A percentile compares a stretch with the other conserved stretches of the same genome.
phyloP scores from a whole-genome alignment of 1,140 invertebrate genomes.

The Kradibia gibbosae region DNA sequence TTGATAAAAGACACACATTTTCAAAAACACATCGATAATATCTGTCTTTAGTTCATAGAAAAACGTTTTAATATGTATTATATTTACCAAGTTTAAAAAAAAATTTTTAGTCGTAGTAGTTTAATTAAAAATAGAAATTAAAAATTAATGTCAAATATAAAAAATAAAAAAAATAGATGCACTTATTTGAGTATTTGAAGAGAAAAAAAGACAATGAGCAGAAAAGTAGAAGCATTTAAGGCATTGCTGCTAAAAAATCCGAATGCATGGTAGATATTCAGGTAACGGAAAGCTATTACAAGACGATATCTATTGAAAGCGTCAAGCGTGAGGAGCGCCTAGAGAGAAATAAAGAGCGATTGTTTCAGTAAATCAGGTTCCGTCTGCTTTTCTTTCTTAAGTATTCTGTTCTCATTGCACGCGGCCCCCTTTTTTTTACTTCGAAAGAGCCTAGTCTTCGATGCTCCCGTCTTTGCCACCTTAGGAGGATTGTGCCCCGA shows the following conservation, averaged over 20 bases:
- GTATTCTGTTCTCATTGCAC: constrained; percentile 21
- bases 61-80: too few relatives aligned
- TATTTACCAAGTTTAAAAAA: neutral
- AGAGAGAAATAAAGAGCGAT: constrained; percentile 74
- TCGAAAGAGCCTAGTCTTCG: constrained; percentile 16
- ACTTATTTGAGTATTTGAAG: neutral
- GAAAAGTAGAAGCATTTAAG: neutral
- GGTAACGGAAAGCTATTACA: constrained; percentile 73
- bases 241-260: constrained; percentile 9
- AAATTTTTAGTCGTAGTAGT: neutral
- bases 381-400: neutral
- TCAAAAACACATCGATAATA: too few relatives aligned
- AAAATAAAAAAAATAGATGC: neutral
- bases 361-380: constrained; percentile 72
- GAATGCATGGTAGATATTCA: constrained; percentile 62
- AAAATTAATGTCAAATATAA: too few relatives aligned
- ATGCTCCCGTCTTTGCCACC: constrained; percentile 17
- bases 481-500: constrained; percentile 13
- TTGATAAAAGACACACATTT: too few relatives aligned
- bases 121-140: neutral
- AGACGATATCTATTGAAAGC: constrained; percentile 71
- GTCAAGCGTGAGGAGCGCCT: constrained; percentile 69
- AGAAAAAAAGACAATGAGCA: neutral
- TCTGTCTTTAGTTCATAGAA: too few relatives aligned
- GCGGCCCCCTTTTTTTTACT: constrained; percentile 43